These are phyloP conservation scores for Vimba vimba DNA, from an alignment of 2,113 vertebrate genomes.

Conservation along the genomic window DNA sequence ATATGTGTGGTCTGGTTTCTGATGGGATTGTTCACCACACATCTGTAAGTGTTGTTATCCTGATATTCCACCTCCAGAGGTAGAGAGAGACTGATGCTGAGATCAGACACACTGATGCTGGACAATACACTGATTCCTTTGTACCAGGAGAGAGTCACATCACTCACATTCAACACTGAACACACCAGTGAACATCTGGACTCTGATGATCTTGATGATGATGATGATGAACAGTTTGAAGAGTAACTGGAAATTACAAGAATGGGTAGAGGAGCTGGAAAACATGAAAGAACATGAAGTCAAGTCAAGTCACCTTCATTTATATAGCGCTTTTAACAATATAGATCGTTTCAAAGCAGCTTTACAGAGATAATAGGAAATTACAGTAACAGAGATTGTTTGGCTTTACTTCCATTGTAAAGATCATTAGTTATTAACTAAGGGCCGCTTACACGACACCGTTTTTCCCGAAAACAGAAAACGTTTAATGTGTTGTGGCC, in stretches of 20 bases:
- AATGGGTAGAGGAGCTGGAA: not conserved
- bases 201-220: not conserved
- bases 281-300: not conserved
- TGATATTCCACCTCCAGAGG: slow-evolving; percentile 12
- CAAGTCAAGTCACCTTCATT: too few species aligned
- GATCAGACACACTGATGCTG: slow-evolving; percentile 14
- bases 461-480: too few species aligned
- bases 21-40: not conserved
- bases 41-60: not conserved
- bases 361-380: too few species aligned
- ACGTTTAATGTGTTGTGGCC: too few species aligned
- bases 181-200: not conserved
- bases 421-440: too few species aligned
- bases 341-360: too few species aligned
- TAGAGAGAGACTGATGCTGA: slow-evolving; percentile 11
- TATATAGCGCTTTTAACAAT: too few species aligned
- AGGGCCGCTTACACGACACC: too few species aligned
- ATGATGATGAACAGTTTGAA: not conserved
- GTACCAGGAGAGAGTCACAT: slow-evolving; percentile 13
- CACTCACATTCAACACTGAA: not conserved
- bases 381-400: too few species aligned
- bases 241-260: not conserved
- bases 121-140: not conserved
- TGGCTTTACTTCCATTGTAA: too few species aligned
- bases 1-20: not conserved